Conservation (phyloP, 2,888 invertebrate genomes). For the Euclidia mi region DNA sequence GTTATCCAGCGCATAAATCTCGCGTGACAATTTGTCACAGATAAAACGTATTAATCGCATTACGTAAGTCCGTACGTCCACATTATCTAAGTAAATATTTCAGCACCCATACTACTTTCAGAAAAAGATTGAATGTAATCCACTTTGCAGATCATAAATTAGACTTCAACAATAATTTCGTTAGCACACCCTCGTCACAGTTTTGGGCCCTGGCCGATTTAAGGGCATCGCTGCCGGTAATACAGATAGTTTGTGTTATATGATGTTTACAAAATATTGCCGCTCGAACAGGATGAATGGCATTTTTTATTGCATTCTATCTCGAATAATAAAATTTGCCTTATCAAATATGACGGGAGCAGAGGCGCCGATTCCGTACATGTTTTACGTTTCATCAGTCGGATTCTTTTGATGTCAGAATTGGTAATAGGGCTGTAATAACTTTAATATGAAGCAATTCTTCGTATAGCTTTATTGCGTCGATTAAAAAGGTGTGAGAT, state of each 20-base stretch:
- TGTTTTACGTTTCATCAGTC: conserved; percentile 27
- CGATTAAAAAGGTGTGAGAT: conserved; percentile 15
- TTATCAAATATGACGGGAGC: conserved; percentile 39
- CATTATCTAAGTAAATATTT: conserved; percentile 26
- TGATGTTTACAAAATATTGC: conserved; percentile 48
- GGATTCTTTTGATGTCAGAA: conserved; percentile 41
- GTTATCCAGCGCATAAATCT: conserved; percentile 30
- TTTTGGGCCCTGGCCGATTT: conserved; percentile 13
- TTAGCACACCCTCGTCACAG: conserved; percentile 51
- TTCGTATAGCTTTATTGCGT: conserved; percentile 40
- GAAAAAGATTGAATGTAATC: conserved; percentile 43
- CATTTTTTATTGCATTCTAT: conserved; percentile 55
- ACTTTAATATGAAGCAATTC: conserved; percentile 24
- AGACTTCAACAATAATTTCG: conserved; percentile 45
- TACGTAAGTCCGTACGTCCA: conserved; percentile 4
- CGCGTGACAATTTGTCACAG: conserved; percentile 35
- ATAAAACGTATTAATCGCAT: conserved; percentile 43
- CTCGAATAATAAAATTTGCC: conserved; percentile 48
- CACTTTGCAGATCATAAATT: conserved; percentile 49
- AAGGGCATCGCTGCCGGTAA: conserved; percentile 33
- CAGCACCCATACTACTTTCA: conserved; percentile 17
- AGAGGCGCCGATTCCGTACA: conserved; percentile 25
- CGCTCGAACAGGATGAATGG: conserved; percentile 41
- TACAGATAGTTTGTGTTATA: conserved; percentile 36
- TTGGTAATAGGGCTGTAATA: conserved; percentile 42